Base-by-base conservation (phyloP, 2,113 vertebrate species). In the Daphoenositta chrysoptera region DNA sequence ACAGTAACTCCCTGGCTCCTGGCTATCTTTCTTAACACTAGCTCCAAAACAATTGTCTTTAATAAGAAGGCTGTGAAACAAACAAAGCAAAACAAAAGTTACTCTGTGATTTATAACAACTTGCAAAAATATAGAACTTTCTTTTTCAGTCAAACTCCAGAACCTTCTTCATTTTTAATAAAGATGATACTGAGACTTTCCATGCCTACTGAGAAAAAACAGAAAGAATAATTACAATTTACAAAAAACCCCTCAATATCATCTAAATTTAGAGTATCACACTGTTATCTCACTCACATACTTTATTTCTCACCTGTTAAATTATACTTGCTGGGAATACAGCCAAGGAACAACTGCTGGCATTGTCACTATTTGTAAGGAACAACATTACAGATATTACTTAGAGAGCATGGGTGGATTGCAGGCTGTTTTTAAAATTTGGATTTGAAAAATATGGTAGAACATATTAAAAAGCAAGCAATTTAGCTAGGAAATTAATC, bases 291-390 rank as follows among this genome's bases (percentile, higher is more conserved):
- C 93, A 72, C 65, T 85, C 82, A 70, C 47, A 94, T 76, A 93
- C 40, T 95, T 96, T 96, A 80, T 91, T 96, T 96, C 89, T 97
- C 90, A 97, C 97, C 95, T 97, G 95, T 96, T 96, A 97, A 96
- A 97, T 97, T 96, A 96, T 78, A 85, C 93, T 97, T 68, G 24
- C 97, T 54, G 94, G 96, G 93, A 97, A 91, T 81, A 84, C 44
- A 83, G 95, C 95, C 95, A 97, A 96, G 65, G 58, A 96, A 89
- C 79, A 64, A 89, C 82, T 95, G 57, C 79, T 96, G 95, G 87
- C 94, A 83, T 81, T 93, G 61, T 94, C 89, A 66, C 65, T 93
- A 78, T 85, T 57, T 71, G 69, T 82, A 73, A 93, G 82, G 45
- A 96, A 53, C 48, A 91, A 78, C 76, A 93, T 87, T 84, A 83